A percentile compares a stretch with the other conserved stretches of the same genome.
phyloP scores from a whole-genome alignment of 2,797 vertebrate genomes.

The Anguilla marmorata region DNA sequence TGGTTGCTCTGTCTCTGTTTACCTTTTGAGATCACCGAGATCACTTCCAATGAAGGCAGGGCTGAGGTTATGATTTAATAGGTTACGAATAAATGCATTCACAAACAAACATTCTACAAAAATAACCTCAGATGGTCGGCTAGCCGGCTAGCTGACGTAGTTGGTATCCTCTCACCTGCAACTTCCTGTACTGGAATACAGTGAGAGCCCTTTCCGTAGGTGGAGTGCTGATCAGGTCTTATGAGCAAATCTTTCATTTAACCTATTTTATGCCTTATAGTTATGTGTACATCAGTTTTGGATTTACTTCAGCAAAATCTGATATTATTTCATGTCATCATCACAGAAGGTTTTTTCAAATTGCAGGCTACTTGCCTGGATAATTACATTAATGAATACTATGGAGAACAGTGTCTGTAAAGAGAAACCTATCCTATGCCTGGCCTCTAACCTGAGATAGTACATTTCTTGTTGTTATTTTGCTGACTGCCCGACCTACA shows the following conservation, averaged over 20 bases:
- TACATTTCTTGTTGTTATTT: not conserved
- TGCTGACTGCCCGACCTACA: not conserved
- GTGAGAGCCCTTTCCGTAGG: not conserved
- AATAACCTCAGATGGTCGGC: not conserved
- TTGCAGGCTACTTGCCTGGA: not conserved
- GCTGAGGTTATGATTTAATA: not conserved
- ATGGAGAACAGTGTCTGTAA: not conserved
- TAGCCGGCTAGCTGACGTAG: not conserved
- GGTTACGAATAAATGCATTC: not conserved
- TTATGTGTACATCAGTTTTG: too few relatives aligned
- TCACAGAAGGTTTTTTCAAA: not conserved
- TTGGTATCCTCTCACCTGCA: not conserved
- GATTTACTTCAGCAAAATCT: not conserved
- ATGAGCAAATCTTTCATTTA: not conserved
- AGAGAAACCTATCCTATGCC: not conserved
- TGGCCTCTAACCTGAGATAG: not conserved
- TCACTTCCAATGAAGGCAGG: not conserved
- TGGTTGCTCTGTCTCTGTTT: not conserved
- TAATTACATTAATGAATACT: not conserved
- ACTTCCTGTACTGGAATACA: not conserved
- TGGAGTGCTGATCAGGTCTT: not conserved
- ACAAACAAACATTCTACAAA: not conserved
- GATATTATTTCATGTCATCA: not conserved
- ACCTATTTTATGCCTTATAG: not conserved
- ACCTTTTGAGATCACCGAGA: not conserved